Evolutionary conservation across 2,113 vertebrate genomes (phyloP), one percentile per base, ranked within the genome.

Genomic region (Copsychus sechellarum): DNA sequence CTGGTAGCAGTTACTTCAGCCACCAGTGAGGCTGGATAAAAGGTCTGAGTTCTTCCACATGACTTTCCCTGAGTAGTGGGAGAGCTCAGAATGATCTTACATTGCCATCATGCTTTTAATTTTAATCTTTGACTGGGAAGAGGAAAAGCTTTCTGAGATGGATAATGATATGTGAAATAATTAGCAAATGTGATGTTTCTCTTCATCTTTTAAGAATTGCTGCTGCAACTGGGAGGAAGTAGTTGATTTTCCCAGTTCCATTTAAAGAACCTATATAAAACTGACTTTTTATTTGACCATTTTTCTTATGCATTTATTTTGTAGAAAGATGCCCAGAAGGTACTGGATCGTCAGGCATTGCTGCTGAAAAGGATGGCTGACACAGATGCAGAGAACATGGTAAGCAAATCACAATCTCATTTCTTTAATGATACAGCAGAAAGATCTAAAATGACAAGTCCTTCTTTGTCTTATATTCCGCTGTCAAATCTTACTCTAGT

Each of bases 361-460:
- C 95, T 99, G 8, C 95, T 99, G 47, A 98, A 98, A 93, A 98
- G 95, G 47, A 97, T 99, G 80, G 87, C 98, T 3, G 98, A 98
- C 54, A 97, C 97, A 1, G 98, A 99, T 96, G 95, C 98, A 40
- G 98, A 99, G 87, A 99, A 98, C 86, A 95, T 98, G 84, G 99
- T 99, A 96, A 97, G 81, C 29, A 73, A 28, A 24, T 11, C 15
- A 34, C 23, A 80, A 18, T 24, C 7, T 67, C 0, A 0, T 67
- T 19, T 36, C 23, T 31, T n/a, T 17, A 73, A 67, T 50, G 51
- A 34, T 89, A 50, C 33, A 11, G 8, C 47, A 71, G 58, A 61
- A 28, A 74, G 38, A 77, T 33, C 26, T 23, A 22, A 66, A 92
- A 91, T 81, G 9, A 20, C 33, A 78, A 81, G 3, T 29, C 47